Evolutionary conservation across 1,140 invertebrate species (phyloP).

Genomic region (Camponotus floridanus): DNA sequence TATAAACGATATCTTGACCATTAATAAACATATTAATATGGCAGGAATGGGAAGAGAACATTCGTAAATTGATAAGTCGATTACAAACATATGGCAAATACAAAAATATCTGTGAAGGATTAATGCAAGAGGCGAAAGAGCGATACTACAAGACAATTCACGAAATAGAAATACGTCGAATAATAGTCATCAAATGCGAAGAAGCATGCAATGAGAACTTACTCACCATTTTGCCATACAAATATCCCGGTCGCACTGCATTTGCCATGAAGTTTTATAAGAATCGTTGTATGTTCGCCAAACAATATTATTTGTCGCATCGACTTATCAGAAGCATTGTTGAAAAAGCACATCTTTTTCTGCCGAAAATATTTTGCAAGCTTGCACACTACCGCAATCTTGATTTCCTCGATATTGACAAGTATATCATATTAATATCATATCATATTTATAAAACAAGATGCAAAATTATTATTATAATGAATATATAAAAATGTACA

Average conservation of each 20-base stretch:
- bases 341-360: conserved; percentile 85
- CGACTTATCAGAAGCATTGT: conserved; percentile 88
- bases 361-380: conserved; percentile 87
- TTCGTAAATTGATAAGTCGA: conserved; percentile 83
- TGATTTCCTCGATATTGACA: conserved; percentile 74
- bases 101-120: conserved; percentile 81
- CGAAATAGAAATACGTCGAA: conserved; percentile 84
- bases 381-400: conserved; percentile 85
- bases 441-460: too few relatives aligned
- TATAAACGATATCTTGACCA: background rate
- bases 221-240: conserved; percentile 82
- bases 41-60: conserved; percentile 85
- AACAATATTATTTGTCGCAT: conserved; percentile 88
- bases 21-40: background rate
- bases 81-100: conserved; percentile 82
- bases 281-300: conserved; percentile 86
- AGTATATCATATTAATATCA: background rate
- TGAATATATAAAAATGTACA: too few relatives aligned
- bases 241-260: conserved; percentile 87
- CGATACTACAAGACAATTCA: conserved; percentile 86
- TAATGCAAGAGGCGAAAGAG: conserved; percentile 85
- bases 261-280: conserved; percentile 87
- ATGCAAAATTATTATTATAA: too few relatives aligned
- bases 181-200: conserved; percentile 84
- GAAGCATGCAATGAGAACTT: conserved; percentile 65